A percentile compares a stretch with the other conserved stretches of the same genome.
phyloP scores from a whole-genome alignment of 2,113 vertebrate genomes.

The Pelodiscus sinensis region DNA sequence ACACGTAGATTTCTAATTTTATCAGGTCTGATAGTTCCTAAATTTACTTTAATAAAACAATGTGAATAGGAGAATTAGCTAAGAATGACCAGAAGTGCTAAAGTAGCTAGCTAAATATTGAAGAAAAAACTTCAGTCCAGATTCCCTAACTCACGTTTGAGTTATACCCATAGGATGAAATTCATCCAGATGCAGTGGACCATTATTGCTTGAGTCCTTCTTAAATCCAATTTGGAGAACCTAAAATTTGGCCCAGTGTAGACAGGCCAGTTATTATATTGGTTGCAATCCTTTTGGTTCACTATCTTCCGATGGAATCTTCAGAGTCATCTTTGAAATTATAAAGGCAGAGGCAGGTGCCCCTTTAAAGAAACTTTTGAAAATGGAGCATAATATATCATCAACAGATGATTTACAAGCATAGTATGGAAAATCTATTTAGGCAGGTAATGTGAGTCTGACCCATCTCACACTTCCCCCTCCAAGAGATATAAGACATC shows the following conservation, averaged over 20 bases:
- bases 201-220: neutral
- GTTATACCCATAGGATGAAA: neutral
- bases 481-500: neutral
- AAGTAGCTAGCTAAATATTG: neutral
- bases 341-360: constrained; percentile 78
- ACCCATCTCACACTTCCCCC: fast-evolving
- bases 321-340: constrained; percentile 85
- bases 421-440: constrained; percentile 78
- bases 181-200: neutral
- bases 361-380: constrained; percentile 84
- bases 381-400: constrained; percentile 75
- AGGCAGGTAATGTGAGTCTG: constrained; percentile 64
- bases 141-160: neutral
- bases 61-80: neutral
- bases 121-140: neutral
- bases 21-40: neutral
- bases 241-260: too few species aligned
- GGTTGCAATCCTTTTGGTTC: neutral
- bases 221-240: neutral
- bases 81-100: neutral
- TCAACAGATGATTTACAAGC: constrained; percentile 82
- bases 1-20: neutral
- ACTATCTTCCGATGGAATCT: constrained; percentile 16
- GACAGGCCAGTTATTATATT: neutral
- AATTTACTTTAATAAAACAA: neutral